phyloP scores from a whole-genome alignment of 2,113 vertebrate species.

The Blennius ocellaris region DNA sequence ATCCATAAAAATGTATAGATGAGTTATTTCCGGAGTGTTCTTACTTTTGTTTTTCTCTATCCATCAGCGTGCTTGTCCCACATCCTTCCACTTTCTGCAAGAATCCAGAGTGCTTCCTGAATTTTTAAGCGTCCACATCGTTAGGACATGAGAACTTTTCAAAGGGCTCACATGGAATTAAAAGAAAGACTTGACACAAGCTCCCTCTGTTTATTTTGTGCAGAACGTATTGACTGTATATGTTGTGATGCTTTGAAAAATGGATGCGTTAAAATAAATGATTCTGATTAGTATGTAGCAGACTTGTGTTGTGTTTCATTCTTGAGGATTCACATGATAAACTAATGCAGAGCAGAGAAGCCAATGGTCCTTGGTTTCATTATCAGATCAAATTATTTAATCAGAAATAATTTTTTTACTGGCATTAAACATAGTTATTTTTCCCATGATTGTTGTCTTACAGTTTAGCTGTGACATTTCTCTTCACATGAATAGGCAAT shows the following conservation, averaged over 20 bases:
- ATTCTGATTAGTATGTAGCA: constrained; percentile 44
- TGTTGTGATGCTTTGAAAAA: constrained; percentile 77
- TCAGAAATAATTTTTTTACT: background rate
- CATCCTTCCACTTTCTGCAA: constrained; percentile 51
- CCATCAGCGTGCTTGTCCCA: constrained; percentile 34
- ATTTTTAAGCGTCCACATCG: constrained; percentile 42
- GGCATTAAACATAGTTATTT: background rate
- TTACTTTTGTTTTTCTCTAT: constrained; percentile 14
- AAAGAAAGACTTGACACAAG: constrained; percentile 59
- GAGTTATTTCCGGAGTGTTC: background rate
- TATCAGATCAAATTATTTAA: background rate
- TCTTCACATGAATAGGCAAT: constrained; percentile 1
- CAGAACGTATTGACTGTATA: constrained; percentile 75
- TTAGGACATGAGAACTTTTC: constrained; percentile 51
- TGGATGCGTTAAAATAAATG: constrained; percentile 73
- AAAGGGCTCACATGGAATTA: constrained; percentile 75
- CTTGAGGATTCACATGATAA: constrained; percentile 40
- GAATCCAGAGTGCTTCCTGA: constrained; percentile 76
- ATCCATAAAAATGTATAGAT: background rate
- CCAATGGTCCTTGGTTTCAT: constrained; percentile 20
- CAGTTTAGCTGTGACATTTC: constrained; percentile 15
- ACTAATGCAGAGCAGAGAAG: constrained; percentile 19
- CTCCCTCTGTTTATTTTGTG: constrained; percentile 59
- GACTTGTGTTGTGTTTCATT: constrained; percentile 54
- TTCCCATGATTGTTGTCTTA: background rate